A percentile compares a stretch with the other conserved stretches of the same genome.
Conservation (phyloP, 2,888 invertebrate species). For the Lasioglossum marginatum region DNA sequence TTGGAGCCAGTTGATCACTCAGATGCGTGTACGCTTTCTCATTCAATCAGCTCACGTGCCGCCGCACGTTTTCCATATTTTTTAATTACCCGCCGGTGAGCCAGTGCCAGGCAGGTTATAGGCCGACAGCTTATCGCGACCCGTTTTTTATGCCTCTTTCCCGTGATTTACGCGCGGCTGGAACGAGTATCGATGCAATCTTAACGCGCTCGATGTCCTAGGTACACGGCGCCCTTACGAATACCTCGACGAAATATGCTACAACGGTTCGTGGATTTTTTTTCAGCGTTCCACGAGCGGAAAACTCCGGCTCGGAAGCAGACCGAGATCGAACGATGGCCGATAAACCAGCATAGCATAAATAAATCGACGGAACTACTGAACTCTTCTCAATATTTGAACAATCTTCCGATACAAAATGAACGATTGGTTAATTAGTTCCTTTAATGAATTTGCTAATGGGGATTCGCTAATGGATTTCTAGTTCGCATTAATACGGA, state of each 20-base stretch:
- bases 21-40: neutral
- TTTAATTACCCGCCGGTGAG: neutral
- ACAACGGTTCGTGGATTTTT: neutral
- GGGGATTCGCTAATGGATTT: neutral
- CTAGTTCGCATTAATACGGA: neutral
- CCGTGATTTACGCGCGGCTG: conserved; percentile 29
- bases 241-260: neutral
- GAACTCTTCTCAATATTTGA: neutral
- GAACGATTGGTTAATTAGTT: neutral
- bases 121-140: conserved; percentile 15
- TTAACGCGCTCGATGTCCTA: neutral
- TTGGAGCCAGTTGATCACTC: neutral
- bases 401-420: neutral
- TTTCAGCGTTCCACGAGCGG: neutral
- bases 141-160: conserved; percentile 19
- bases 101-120: neutral
- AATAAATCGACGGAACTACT: neutral
- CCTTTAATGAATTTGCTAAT: neutral
- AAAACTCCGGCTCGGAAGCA: neutral
- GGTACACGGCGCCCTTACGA: neutral
- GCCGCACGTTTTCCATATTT: neutral
- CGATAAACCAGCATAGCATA: neutral
- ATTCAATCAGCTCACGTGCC: conserved; percentile 6
- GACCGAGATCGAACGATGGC: neutral
- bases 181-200: conserved; percentile 12